Conservation (phyloP, 2,797 vertebrate genomes). For the Aplochiton taeniatus region DNA sequence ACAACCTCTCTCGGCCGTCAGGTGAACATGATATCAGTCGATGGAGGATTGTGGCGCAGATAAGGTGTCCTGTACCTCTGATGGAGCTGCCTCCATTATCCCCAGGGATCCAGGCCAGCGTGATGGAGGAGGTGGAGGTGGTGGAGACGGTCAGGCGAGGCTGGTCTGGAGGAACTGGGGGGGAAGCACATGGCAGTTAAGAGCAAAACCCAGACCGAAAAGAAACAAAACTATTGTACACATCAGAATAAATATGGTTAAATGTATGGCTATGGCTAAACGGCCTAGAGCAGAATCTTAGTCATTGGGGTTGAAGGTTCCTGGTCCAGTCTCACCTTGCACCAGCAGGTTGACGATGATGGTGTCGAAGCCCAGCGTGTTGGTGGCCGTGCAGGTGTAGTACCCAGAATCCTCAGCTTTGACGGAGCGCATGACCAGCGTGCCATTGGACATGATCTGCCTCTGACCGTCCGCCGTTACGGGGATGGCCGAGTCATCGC, state of each 20-base stretch:
- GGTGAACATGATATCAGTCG: too few relatives aligned
- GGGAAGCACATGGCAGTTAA: background rate
- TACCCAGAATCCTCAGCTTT: conserved; percentile 98
- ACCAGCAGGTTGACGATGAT: conserved; percentile 97
- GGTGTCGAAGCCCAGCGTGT: conserved; percentile 95
- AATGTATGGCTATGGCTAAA: too few relatives aligned
- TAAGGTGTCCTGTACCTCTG: conserved; percentile 77
- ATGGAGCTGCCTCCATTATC: conserved; percentile 99
- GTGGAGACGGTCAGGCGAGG: conserved; percentile 96
- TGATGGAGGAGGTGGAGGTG: conserved; percentile 96
- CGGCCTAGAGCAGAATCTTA: too few relatives aligned
- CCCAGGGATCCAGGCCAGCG: conserved; percentile 95
- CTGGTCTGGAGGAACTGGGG: conserved; percentile 93
- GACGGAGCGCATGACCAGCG: conserved; percentile 90
- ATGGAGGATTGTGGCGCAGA: background rate
- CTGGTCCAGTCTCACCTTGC: conserved; percentile 80
- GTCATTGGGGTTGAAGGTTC: background rate
- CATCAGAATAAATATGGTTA: too few relatives aligned
- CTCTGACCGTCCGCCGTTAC: conserved; percentile 89
- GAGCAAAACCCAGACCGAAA: too few relatives aligned
- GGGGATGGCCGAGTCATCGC: conserved; percentile 91
- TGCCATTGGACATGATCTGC: conserved; percentile 91
- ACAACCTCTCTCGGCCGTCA: too few relatives aligned
- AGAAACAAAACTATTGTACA: too few relatives aligned
- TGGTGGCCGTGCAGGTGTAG: conserved; percentile 97